Conservation (phyloP, 2,888 invertebrate genomes). For the Cosmia trapezina region DNA sequence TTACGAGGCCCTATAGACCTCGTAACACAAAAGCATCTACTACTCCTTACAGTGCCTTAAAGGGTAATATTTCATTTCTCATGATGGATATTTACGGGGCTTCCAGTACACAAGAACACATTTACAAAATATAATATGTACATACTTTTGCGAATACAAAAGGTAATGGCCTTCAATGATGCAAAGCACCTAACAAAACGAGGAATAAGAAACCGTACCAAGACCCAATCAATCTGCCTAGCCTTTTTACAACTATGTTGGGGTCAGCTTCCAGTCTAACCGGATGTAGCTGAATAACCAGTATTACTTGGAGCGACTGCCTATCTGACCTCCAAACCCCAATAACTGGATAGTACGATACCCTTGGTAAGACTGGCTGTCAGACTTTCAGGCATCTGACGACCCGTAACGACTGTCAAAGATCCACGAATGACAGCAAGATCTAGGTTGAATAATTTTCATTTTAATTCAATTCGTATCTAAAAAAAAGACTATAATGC, state of each 20-base stretch:
- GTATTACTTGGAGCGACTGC: too few relatives aligned
- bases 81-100: conserved; percentile 52
- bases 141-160: conserved; percentile 12
- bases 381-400: too few relatives aligned
- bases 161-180: conserved; percentile 2
- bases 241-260: too few relatives aligned
- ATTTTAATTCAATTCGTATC: neutral
- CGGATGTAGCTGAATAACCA: too few relatives aligned
- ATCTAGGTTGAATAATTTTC: neutral
- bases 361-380: too few relatives aligned
- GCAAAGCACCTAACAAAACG: neutral
- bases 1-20: conserved; percentile 14
- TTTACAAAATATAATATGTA: conserved; percentile 38
- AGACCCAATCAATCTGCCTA: too few relatives aligned
- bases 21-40: conserved; percentile 26
- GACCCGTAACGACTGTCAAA: too few relatives aligned
- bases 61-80: conserved; percentile 43
- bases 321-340: too few relatives aligned
- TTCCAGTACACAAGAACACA: conserved; percentile 23
- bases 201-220: neutral
- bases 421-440: too few relatives aligned
- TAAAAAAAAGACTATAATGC: neutral
- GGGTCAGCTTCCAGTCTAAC: too few relatives aligned
- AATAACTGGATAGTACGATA: too few relatives aligned
- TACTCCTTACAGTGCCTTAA: conserved; percentile 19